A percentile compares a stretch with the other conserved stretches of the same genome.
Conservation (phyloP, 2,888 invertebrate species). For the Lasioglossum malachurum region DNA sequence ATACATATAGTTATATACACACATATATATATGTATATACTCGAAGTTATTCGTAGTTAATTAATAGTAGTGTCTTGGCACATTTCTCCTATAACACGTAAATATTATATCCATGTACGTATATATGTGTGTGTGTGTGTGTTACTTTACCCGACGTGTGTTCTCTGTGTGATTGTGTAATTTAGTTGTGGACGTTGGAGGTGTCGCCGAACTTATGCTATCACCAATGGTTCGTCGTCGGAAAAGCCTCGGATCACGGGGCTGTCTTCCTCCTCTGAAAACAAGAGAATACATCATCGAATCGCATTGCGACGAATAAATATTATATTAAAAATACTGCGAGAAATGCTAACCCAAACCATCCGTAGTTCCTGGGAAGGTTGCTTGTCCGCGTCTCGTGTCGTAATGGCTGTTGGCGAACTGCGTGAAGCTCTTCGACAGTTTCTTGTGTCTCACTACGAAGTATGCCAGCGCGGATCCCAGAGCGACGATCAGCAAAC, state of each 20-base stretch:
- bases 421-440: conserved; percentile 92
- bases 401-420: conserved; percentile 95
- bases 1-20: neutral
- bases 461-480: conserved; percentile 88
- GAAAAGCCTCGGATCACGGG: conserved; percentile 96
- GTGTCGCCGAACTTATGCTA: conserved; percentile 88
- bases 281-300: conserved; percentile 33
- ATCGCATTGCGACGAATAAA: neutral
- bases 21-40: conserved; percentile 62
- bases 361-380: conserved; percentile 89
- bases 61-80: conserved; percentile 78
- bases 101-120: conserved; percentile 51
- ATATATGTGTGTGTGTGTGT: conserved; percentile 25
- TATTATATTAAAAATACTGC: neutral
- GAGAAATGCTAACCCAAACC: conserved; percentile 87
- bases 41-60: conserved; percentile 74
- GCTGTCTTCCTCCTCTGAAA: conserved; percentile 92
- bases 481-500: conserved; percentile 86
- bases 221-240: conserved; percentile 97
- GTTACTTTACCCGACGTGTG: conserved; percentile 14
- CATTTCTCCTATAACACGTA: conserved; percentile 68
- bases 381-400: conserved; percentile 94
- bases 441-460: conserved; percentile 89
- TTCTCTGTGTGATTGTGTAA: conserved; percentile 36
- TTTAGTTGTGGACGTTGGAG: conserved; percentile 20